phyloP scores from a whole-genome alignment of 2,888 invertebrate genomes.

The Eutolmus rufibarbis region DNA sequence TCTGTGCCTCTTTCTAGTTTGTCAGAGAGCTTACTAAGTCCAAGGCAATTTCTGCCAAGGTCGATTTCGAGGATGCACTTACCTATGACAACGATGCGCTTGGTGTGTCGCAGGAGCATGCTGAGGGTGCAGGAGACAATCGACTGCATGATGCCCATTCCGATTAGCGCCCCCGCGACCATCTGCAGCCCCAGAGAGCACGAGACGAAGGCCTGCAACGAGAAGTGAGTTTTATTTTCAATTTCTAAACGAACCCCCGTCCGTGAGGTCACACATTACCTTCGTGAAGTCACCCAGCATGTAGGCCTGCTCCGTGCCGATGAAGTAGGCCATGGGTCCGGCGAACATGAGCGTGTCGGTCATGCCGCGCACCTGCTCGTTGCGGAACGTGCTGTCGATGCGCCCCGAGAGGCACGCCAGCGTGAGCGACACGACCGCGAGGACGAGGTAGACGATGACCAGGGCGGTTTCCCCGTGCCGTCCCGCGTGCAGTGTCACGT shows the following conservation, averaged over 20 bases:
- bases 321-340: slow-evolving; percentile 79
- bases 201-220: slow-evolving; percentile 79
- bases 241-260: neutral
- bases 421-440: slow-evolving; percentile 63
- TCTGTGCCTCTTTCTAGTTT: neutral
- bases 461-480: slow-evolving; percentile 55
- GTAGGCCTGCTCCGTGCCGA: slow-evolving; percentile 85
- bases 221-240: neutral
- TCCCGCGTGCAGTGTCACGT: slow-evolving; percentile 54
- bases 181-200: slow-evolving; percentile 80
- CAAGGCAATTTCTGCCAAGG: neutral
- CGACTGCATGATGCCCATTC: slow-evolving; percentile 77
- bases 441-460: slow-evolving; percentile 59
- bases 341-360: slow-evolving; percentile 69
- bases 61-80: slow-evolving; percentile 37
- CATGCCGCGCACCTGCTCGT: slow-evolving; percentile 66
- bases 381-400: slow-evolving; percentile 55
- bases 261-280: slow-evolving; percentile 60
- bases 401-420: slow-evolving; percentile 64
- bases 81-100: slow-evolving; percentile 77
- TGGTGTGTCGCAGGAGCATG: slow-evolving; percentile 78
- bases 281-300: slow-evolving; percentile 84
- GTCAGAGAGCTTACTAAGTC: too few relatives aligned
- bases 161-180: slow-evolving; percentile 76
- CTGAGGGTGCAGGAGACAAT: slow-evolving; percentile 81